Evolutionary conservation across 2,113 vertebrate genomes (phyloP), one percentile per base, ranked within the genome.

Genomic region (Aviceda subcristata): DNA sequence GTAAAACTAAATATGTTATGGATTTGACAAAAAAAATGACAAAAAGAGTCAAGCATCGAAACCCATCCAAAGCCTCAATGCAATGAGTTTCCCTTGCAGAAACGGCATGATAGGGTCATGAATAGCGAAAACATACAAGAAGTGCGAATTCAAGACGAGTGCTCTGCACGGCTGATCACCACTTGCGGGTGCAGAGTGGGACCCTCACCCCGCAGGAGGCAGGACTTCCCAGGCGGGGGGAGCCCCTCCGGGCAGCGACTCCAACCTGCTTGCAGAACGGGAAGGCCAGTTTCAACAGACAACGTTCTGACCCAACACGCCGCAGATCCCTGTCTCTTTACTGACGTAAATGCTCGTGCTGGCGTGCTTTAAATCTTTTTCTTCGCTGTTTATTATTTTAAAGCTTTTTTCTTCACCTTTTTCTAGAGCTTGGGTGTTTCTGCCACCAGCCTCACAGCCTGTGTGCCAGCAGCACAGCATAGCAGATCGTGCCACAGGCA

Each of bases 181-280:
- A 15, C 46, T 53, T 63, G 16, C 2, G 3, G 0, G 9, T 30
- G n/a, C 4, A 4, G 30, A 69, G 1, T 0, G 51, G 68, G 19
- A 69, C 12, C 17, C 21, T 62, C 60, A 77, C 9, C 38, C 29
- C 51, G 73, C 78, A 41, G 26, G 39, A 12, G 5, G 6, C 34
- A 43, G 34, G 38, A 23, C 8, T 81, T 84, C 60, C 27, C 68
- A 24, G 4, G 24, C 1, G 10, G 32, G 2, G 55, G 21, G 19
- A 64, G 34, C 34, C n/a, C 21, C 24, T 69, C 45, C 1, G 1
- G 29, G 16, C 22, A 56, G 39, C 0, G 4, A 32, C 32, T 38
- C 22, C 56, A 56, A 19, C 41, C 15, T 51, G 16, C 32, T 75
- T 83, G 67, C 38, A 57, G 45, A 67, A 15, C 3, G 0, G 43